These are phyloP conservation scores for Andrena bucephala DNA, from an alignment of 2,888 invertebrate species.

Conservation along the genomic window DNA sequence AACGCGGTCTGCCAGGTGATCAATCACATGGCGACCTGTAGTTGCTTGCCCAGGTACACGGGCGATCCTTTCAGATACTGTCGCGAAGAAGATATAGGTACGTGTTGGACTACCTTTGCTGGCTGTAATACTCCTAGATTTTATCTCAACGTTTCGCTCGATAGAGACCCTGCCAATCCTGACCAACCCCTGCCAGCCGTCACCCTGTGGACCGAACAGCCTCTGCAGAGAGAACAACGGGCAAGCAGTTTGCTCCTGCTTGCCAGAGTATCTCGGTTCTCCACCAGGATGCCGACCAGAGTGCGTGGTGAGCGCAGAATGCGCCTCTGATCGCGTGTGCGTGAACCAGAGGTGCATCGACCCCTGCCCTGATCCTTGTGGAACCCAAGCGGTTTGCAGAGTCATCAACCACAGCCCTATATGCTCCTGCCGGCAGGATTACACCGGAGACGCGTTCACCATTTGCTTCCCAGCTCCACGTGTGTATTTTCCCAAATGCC, in stretches of 20 bases:
- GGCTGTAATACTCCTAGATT: constrained; percentile 78
- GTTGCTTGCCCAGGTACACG: constrained; percentile 89
- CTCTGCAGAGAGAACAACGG: constrained; percentile 87
- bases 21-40: constrained; percentile 87
- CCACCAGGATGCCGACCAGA: constrained; percentile 92
- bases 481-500: constrained; percentile 26
- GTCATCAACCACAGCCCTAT: constrained; percentile 94
- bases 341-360: constrained; percentile 92
- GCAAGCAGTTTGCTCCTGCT: constrained; percentile 90
- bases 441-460: constrained; percentile 92
- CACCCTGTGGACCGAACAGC: constrained; percentile 93
- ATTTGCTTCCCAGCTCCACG: constrained; percentile 85
- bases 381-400: constrained; percentile 91
- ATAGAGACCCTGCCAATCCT: constrained; percentile 40
- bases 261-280: constrained; percentile 90
- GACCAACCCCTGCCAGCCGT: constrained; percentile 88
- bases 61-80: constrained; percentile 88
- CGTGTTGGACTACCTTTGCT: constrained; percentile 85
- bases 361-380: constrained; percentile 93
- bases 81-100: constrained; percentile 50
- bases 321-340: constrained; percentile 91
- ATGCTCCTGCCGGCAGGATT: constrained; percentile 91
- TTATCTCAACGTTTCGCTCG: background rate
- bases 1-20: constrained; percentile 90
- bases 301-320: constrained; percentile 93